Evolutionary conservation across 2,797 vertebrate species (phyloP), one percentile per base, ranked within the genome.

Genomic region (Siniperca obscura): DNA sequence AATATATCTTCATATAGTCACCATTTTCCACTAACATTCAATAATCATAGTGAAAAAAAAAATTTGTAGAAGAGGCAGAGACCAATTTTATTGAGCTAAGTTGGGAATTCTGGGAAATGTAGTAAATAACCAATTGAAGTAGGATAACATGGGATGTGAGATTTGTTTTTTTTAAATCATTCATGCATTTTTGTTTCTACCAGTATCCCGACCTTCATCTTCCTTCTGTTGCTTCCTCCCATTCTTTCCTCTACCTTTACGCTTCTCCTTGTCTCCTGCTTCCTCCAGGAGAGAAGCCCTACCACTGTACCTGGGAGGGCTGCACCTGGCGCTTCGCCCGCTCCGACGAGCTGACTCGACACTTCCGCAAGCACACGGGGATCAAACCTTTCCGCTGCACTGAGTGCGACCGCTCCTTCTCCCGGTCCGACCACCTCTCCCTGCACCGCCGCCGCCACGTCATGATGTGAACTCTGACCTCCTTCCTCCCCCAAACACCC

Each of bases 251-350:
- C 34, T 40, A 34, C 1, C 38, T n/a, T 76, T 50, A 70, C 66
- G 17, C 42, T 0, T 48, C 42, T 66, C 22, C 22, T 74, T 19
- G 11, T 76, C 38, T 42, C 34, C 25, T n/a, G 2, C 42, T 4
- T 10, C 66, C 60, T 66, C 0, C 92, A 99, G 98, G 98, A 42
- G 98, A 99, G 95, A 99, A 99, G 79, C 98, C 98, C 50, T 99
- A 99, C 94, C 97, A 98, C 87, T 99, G 98, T 82, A 98, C 97
- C 76, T 99, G 98, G 98, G 98, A 98, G 89, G 97, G 98, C 90
- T 99, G 98, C 95, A 97, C 96, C 86, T 99, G 98, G 98, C 97
- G 98, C 81, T 99, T 99, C 67, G 98, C 98, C 73, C 97, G 98
- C 88, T 99, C 98, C 0, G 98, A 99, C 61, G 98, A 99, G 95